Evolutionary conservation across 2,113 vertebrate species (phyloP).

Genomic region (Vulpes lagopus): DNA sequence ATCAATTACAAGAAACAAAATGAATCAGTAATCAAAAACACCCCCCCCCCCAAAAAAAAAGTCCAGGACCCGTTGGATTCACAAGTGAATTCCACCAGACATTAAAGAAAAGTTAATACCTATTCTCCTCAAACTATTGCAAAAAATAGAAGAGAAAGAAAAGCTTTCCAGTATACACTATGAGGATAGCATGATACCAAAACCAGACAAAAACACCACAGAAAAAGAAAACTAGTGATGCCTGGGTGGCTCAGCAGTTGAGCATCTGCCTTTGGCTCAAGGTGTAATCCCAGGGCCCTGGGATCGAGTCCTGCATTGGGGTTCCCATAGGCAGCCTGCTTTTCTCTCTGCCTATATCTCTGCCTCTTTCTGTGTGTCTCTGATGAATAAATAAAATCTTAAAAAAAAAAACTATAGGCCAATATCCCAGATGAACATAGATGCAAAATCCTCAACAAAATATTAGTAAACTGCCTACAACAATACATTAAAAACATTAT

Average conservation of each 20-base stretch:
- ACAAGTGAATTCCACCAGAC: background rate
- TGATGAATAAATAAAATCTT: too few relatives aligned
- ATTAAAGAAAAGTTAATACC: background rate
- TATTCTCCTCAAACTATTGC: background rate
- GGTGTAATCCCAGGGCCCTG: too few relatives aligned
- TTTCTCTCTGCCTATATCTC: too few relatives aligned
- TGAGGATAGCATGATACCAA: background rate
- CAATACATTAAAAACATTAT: background rate
- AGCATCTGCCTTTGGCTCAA: too few relatives aligned
- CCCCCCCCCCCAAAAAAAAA: background rate
- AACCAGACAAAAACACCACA: background rate
- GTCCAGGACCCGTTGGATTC: background rate
- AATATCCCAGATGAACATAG: background rate
- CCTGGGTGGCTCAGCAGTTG: too few relatives aligned
- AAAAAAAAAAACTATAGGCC: background rate
- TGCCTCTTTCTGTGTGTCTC: too few relatives aligned
- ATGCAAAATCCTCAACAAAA: background rate
- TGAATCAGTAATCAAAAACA: background rate
- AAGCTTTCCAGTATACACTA: background rate
- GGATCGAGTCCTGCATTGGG: too few relatives aligned
- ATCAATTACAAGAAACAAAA: background rate
- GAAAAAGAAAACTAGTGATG: background rate
- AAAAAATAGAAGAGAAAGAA: background rate
- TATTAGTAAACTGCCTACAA: background rate
- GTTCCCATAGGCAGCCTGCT: too few relatives aligned